Evolutionary conservation across 2,888 invertebrate species (phyloP), one percentile per base, ranked within the genome.

Genomic region (Mimas tiliae): DNA sequence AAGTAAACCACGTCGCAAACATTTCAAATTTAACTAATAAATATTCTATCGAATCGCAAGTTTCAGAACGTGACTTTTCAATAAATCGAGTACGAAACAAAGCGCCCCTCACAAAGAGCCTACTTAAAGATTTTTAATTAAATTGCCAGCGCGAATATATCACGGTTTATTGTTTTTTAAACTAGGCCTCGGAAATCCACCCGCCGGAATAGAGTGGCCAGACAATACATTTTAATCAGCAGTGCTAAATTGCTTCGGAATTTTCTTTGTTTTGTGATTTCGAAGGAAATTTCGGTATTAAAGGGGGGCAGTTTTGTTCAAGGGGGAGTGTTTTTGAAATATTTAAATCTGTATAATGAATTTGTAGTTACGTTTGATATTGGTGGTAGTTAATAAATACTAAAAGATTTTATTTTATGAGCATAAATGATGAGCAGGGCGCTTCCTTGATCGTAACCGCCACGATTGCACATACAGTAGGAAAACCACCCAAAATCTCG

Each of bases 201-300:
- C 58, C 58, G 19, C 42, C 19, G 42, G 42, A 83, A 83, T 81
- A 82, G 78, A 80, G 77, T 76, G 73, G 74, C 70, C 70, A 78
- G 80, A 85, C 87, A 88, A 89, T 90, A 88, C 86, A 90, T 89
- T 89, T 88, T 83, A 88, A 90, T 89, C 88, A 87, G 52, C 47
- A 79, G 74, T 78, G 71, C 81, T 76, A 83, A 89, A 89, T 89
- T 85, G 83, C 85, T 85, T 84, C 69, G 76, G 73, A 81, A 76
- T 82, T 86, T 53, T 79, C 72, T 81, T 86, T 88, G 83, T 85
- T 85, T 84, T 85, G 16, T 58, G 19, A 58, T 42, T 58, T 58
- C 42, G 42, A 11, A 19, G 16, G 16, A 38, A 38, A 42, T 19
- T 42, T 42, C 38, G 38, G 42, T 55, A 52, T 27, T 12, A 14